Evolutionary conservation across 2,113 vertebrate species (phyloP), one percentile per base, ranked within the genome.

Genomic region (Microcebus lehilahytsara): DNA sequence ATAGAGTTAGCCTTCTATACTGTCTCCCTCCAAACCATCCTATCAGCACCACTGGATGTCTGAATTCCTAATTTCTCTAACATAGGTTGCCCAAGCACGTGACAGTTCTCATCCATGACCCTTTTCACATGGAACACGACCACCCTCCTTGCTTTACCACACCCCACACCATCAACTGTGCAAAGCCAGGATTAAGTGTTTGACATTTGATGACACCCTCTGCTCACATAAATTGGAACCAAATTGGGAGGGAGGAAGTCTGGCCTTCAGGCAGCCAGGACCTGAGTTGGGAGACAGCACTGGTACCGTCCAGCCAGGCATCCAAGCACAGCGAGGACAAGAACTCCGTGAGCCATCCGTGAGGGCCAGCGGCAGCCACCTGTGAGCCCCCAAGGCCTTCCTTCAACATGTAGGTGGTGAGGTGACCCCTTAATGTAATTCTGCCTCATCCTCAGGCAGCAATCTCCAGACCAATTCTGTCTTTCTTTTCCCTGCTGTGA

Each of bases 401-500:
- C 79, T 90, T 86, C 78, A 12, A 34, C 71, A 83, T 14, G 46
- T 17, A 71, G 86, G 69, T 67, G 91, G 89, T 30, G 85, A 94
- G 60, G 67, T 95, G 89, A 96, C 94, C 91, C 78, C 79, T 89
- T 89, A 85, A 89, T 91, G 62, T 51, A 94, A 96, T 95, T 96
- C 94, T 34, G 79, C 56, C 74, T 91, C 37, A 1, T 89, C 91
- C 85, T 96, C 81, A 66, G 91, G 93, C 89, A 96, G 91, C 97
- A 96, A 97, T 95, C 89, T 96, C 79, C 89, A 97, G 91, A 74
- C 91, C 93, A 89, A 95, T 95, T 93, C 83, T 85, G 75, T 75
- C 95, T 88, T 95, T 97, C 94, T 96, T 89, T 97, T 93, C 62
- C 97, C 97, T 93, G 95, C 97, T 98, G 95, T 96, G 97, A 97